Evolutionary conservation across 2,888 invertebrate species (phyloP), one percentile per base, ranked within the genome.

Genomic region (Conistra vaccinii): DNA sequence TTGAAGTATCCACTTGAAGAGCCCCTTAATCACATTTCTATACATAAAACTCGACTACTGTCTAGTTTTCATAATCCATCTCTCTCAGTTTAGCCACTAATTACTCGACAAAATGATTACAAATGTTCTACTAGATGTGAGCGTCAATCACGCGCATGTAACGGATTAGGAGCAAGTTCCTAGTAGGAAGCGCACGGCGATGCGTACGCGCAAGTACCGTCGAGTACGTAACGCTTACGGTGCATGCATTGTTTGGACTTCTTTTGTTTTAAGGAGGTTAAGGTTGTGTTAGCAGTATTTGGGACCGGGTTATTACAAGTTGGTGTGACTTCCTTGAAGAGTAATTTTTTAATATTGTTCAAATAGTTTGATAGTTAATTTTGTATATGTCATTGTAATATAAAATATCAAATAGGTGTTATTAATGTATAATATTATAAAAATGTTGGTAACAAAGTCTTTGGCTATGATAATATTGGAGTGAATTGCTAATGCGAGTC

Each of bases 81-180:
- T 23, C 6, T 29, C 23, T 26, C 32, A 32, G 6, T 35, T 17
- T 5, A 23, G 3, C 26, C n/a, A 32, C 32, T 77, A 76, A 78
- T 81, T 65, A 39, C 65, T 39, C 2, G 10, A 32, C 32, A 32
- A 48, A 73, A 77, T 57, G 65, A 68, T 74, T 62, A 79, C 61
- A 69, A 82, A 65, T 73, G 58, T 14, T 17, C 23, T 48, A 26
- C 32, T 78, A 73, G 65, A 71, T 35, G 74, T 48, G 10, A 45
- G 29, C 68, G 72, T 85, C 75, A 77, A 60, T 87, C 85, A 85
- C 14, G 61, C 60, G 48, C 57, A 66, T 62, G 69, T 83, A 69
- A 85, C 84, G 84, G 73, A 71, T 85, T 71, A 75, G 70, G 23
- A 73, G 67, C 58, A 26, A 84, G 84, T 84, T 84, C 86, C 84